phyloP scores from a whole-genome alignment of 2,113 vertebrate species.

The Holacanthus passer region DNA sequence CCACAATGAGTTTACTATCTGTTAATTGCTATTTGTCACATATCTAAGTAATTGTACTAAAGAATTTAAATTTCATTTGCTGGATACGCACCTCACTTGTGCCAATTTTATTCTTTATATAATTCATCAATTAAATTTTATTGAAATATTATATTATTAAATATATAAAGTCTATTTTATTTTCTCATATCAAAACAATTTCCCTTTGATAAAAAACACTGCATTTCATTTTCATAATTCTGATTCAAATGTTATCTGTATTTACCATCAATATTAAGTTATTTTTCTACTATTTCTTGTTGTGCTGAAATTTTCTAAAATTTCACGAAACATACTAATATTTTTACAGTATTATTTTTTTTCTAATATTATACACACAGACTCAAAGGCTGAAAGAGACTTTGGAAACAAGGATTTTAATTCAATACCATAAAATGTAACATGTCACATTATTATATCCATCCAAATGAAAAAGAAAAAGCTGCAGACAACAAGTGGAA shows the following conservation, averaged over 20 bases:
- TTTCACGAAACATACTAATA: background rate
- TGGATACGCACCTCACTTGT: background rate
- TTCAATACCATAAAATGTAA: conserved; percentile 72
- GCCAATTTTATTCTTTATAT: background rate
- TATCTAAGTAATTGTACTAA: background rate
- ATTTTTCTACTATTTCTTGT: no score
- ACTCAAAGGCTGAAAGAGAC: conserved; percentile 32
- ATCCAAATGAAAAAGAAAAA: conserved; percentile 30
- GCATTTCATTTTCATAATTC: no score
- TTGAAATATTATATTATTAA: no score
- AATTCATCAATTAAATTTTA: no score
- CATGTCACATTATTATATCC: conserved; percentile 58
- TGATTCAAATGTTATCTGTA: background rate
- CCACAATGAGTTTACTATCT: background rate
- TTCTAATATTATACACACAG: no score
- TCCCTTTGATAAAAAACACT: no score
- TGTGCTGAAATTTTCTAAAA: no score
- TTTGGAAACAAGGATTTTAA: conserved; percentile 71
- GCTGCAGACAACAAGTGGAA: conserved; percentile 21
- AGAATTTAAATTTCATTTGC: background rate
- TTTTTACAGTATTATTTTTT: background rate
- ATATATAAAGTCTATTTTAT: no score
- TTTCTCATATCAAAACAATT: no score
- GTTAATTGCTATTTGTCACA: background rate
- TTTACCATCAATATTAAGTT: background rate